Percentiles rank a stretch among this genome's conserved stretches.
These are phyloP conservation scores for Lasioglossum pauxillum DNA, from an alignment of 2,888 invertebrate genomes.

Conservation along the genomic window DNA sequence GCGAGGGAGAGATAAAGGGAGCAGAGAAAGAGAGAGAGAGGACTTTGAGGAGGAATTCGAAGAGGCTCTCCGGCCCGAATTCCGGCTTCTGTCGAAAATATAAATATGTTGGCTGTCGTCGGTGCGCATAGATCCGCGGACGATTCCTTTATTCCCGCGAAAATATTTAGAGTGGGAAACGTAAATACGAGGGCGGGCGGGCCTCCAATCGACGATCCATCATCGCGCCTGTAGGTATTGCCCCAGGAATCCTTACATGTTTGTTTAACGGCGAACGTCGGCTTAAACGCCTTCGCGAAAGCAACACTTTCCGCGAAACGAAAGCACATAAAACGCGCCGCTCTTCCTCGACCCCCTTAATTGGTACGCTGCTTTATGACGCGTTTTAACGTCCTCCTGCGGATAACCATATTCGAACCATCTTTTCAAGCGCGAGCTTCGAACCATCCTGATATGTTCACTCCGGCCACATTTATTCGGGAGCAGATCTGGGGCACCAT, in stretches of 20 bases:
- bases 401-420: background rate
- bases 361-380: background rate
- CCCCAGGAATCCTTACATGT: constrained; percentile 52
- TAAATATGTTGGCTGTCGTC: constrained; percentile 22
- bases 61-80: constrained; percentile 32
- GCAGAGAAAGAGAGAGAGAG: background rate
- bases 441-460: no score
- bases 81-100: constrained; percentile 17
- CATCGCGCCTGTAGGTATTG: constrained; percentile 56
- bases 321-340: constrained; percentile 57
- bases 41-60: constrained; percentile 40
- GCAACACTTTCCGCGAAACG: constrained; percentile 62
- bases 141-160: constrained; percentile 34
- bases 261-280: constrained; percentile 64
- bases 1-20: background rate
- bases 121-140: constrained; percentile 15
- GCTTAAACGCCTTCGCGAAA: constrained; percentile 52
- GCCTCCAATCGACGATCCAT: constrained; percentile 35
- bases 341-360: constrained; percentile 8
- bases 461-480: no score
- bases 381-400: background rate
- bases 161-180: constrained; percentile 43
- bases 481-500: no score
- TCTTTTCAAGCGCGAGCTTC: background rate
- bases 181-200: constrained; percentile 23